A percentile compares a stretch with the other conserved stretches of the same genome.
phyloP scores from a whole-genome alignment of 2,888 invertebrate species.

The Thecophora atra region DNA sequence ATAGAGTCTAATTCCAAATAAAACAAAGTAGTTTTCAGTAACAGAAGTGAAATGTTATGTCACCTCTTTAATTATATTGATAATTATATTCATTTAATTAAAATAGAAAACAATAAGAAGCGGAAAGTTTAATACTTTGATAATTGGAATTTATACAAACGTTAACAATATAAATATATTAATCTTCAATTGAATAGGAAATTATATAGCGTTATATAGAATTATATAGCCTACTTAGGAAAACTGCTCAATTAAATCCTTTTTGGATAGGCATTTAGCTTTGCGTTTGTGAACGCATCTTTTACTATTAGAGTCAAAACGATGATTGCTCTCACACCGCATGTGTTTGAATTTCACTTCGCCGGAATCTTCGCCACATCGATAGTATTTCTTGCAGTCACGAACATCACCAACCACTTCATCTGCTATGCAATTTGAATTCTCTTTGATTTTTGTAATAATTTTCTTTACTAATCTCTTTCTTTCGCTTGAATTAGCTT shows the following conservation, averaged over 20 bases:
- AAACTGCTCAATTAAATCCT: slow-evolving; percentile 39
- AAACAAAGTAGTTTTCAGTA: too few relatives aligned
- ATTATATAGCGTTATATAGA: background rate
- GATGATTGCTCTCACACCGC: slow-evolving; percentile 52
- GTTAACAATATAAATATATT: background rate
- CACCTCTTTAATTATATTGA: slow-evolving; percentile 11
- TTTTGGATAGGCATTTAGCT: slow-evolving; percentile 45
- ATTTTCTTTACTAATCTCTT: slow-evolving; percentile 51
- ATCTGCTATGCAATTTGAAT: slow-evolving; percentile 53
- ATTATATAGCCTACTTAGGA: background rate
- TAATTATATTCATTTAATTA: slow-evolving; percentile 8
- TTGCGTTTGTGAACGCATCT: slow-evolving; percentile 50
- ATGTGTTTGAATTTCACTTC: slow-evolving; percentile 51
- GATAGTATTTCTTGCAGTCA: slow-evolving; percentile 57
- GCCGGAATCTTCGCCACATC: slow-evolving; percentile 53
- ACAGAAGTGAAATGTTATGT: background rate
- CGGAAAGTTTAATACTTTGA: background rate
- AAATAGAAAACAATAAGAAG: background rate
- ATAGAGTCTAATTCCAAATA: too few relatives aligned
- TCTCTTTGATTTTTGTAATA: slow-evolving; percentile 50
- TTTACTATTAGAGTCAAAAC: slow-evolving; percentile 50
- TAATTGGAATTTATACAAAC: background rate
- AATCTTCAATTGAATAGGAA: background rate
- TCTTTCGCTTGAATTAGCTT: slow-evolving; percentile 48
- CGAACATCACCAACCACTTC: slow-evolving; percentile 54